These are phyloP conservation scores for Phoenoteleia sp. DNA, from an alignment of 2,888 invertebrate genomes.

Conservation along the genomic window DNA sequence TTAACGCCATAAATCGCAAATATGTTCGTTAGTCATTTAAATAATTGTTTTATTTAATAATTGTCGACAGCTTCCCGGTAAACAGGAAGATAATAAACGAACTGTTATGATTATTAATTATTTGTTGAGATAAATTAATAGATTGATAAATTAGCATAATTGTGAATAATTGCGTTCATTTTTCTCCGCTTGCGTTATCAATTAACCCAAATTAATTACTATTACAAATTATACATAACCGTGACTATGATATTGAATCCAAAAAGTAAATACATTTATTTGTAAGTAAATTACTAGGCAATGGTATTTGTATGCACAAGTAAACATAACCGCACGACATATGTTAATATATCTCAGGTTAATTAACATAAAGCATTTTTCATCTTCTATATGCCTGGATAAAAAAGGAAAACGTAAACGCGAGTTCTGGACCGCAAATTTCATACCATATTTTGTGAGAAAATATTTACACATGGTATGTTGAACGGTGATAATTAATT, in stretches of 20 bases:
- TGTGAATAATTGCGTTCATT: background rate
- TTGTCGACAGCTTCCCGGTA: background rate
- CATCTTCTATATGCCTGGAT: no score
- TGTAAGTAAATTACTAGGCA: background rate
- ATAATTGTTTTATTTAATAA: background rate
- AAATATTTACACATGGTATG: slow-evolving; percentile 23
- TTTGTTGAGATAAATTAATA: slow-evolving; percentile 22
- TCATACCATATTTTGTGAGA: slow-evolving; percentile 15
- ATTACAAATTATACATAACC: slow-evolving; percentile 25
- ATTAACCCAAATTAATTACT: slow-evolving; percentile 11
- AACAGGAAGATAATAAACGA: background rate
- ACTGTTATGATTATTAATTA: slow-evolving; percentile 11
- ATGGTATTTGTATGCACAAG: background rate
- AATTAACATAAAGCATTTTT: no score
- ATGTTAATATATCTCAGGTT: slow-evolving; percentile 7
- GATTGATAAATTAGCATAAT: background rate
- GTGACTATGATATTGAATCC: background rate
- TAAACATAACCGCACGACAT: background rate
- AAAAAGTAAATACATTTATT: slow-evolving; percentile 1
- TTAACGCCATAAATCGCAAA: background rate
- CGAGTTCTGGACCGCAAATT: background rate
- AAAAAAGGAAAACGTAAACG: slow-evolving; percentile 7
- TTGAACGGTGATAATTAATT: slow-evolving; percentile 42
- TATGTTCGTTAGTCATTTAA: background rate
- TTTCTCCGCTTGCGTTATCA: background rate